Evolutionary conservation across 2,113 vertebrate species (phyloP), one percentile per base, ranked within the genome.

Genomic region (Pterophyllum scalare): DNA sequence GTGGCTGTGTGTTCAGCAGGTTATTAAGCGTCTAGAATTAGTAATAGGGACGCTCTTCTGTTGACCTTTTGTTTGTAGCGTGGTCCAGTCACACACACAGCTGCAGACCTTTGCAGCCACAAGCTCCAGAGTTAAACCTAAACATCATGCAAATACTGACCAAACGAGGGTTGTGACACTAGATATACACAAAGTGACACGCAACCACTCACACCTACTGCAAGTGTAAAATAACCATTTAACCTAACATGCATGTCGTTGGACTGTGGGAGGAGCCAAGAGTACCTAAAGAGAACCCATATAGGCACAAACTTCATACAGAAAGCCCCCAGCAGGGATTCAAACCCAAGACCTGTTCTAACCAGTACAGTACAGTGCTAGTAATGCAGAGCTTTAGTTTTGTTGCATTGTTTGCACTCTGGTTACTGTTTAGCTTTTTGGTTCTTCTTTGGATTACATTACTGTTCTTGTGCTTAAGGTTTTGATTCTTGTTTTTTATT

Each of bases 61-160:
- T 28, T 77, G 46, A 70, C 26, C 57, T 56, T 85, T 85, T 15
- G 46, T 24, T 35, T 38, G 26, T n/a, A 72, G 79, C 75, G n/a
- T 11, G 2, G 64, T 49, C 10, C 24, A 20, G 65, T 61, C 59
- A 70, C 8, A 72, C 67, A 77, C 13, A 64, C 59, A 28, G 33
- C 17, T 59, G 7, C 10, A 70, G 7, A 70, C 40, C 1, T 70
- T 49, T 70, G 40, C 40, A 67, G 38, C 62, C 43, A 67, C 22
- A 26, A 26, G 38, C 64, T 9, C 22, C 40, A 70, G 40, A 20
- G 40, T 12, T 19, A 49, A 40, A 70, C 64, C 0, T 14, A 67
- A 67, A 17, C 38, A 46, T 43, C 38, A 6, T 65, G 38, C 62
- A 67, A 67, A 67, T 26, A 67, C 62, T 46, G 3, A 67, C 62